These are phyloP conservation scores for Aldrovandia affinis DNA, from an alignment of 2,797 vertebrate genomes.

Conservation along the genomic window DNA sequence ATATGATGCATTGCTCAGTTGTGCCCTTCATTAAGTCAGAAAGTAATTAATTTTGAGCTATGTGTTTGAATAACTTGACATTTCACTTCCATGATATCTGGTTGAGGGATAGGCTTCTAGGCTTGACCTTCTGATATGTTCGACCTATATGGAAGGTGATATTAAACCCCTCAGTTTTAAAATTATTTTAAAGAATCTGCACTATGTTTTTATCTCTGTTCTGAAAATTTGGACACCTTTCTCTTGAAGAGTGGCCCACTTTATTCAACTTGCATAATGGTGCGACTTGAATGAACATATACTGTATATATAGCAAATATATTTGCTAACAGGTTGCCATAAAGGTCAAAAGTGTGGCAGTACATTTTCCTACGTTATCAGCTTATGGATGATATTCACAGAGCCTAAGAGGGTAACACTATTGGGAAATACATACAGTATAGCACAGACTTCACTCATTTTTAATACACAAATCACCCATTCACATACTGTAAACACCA, in stretches of 20 bases:
- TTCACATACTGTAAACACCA: background rate
- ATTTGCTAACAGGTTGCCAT: background rate
- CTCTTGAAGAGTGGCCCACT: background rate
- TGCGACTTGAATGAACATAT: background rate
- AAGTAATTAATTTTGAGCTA: background rate
- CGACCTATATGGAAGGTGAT: background rate
- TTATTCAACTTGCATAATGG: background rate
- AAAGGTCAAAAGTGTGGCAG: background rate
- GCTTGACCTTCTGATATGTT: background rate
- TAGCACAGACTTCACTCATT: background rate
- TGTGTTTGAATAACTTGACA: background rate
- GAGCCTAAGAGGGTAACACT: background rate
- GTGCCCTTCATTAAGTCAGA: too few species aligned
- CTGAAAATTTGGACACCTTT: background rate
- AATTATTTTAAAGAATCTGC: too few species aligned
- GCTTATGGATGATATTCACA: background rate
- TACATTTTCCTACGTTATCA: background rate
- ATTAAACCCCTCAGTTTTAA: background rate
- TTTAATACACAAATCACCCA: constrained; percentile 17
- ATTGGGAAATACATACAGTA: background rate
- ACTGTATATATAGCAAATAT: background rate
- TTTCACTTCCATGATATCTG: background rate
- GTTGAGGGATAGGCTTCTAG: background rate
- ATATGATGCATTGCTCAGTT: too few species aligned
- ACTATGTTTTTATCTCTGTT: too few species aligned